Percentiles rank a stretch among this genome's conserved stretches.
Evolutionary conservation across 1,140 invertebrate species (phyloP).

Genomic region (Laodelphax striatellus): DNA sequence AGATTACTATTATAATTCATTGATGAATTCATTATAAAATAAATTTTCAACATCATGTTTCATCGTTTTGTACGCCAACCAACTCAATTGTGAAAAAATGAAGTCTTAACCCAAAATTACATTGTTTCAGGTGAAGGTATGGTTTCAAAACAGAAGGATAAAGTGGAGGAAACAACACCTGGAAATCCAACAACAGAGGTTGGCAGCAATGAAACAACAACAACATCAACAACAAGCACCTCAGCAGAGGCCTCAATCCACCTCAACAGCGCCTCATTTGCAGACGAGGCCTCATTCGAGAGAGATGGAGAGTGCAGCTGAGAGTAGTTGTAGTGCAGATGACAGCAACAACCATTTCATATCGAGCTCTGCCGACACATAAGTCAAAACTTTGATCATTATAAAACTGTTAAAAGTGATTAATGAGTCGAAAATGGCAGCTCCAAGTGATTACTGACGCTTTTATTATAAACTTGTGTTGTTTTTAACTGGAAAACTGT

Average conservation of each 20-base stretch:
- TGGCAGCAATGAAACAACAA: slow-evolving; percentile 61
- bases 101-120: no score
- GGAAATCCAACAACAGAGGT: slow-evolving; percentile 77
- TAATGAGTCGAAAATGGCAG: no score
- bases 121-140: slow-evolving; percentile 77
- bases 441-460: no score
- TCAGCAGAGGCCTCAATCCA: background rate
- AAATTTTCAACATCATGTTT: no score
- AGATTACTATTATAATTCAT: no score
- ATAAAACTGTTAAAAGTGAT: no score
- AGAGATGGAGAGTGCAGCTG: slow-evolving; percentile 8
- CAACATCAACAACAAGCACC: slow-evolving; percentile 25
- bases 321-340: slow-evolving; percentile 9
- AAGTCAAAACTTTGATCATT: no score
- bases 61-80: no score
- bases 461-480: no score
- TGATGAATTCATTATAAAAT: no score
- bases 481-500: no score
- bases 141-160: slow-evolving; percentile 93
- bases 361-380: background rate
- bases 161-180: slow-evolving; percentile 92
- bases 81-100: no score
- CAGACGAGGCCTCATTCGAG: slow-evolving; percentile 1
- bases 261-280: background rate
- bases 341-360: slow-evolving; percentile 7